Evolutionary conservation across 2,888 invertebrate species (phyloP).

Genomic region (Drosophila meridiana): DNA sequence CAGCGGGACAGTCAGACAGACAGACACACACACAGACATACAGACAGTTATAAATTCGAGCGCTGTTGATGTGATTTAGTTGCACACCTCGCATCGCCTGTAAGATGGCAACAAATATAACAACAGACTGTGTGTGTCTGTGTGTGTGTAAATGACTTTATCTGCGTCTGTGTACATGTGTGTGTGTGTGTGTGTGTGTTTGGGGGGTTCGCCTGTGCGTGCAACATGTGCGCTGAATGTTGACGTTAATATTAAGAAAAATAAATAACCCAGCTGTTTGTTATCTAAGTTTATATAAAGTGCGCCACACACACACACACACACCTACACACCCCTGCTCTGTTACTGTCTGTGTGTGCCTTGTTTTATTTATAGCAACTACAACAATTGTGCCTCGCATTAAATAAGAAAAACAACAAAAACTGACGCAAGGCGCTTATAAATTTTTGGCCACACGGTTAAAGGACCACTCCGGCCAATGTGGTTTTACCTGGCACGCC

Average conservation of each 20-base stretch:
- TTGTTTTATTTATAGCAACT: constrained; percentile 79
- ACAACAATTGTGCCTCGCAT: constrained; percentile 73
- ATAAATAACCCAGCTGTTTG: constrained; percentile 80
- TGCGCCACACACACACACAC: constrained; percentile 47
- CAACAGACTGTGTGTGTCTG: constrained; percentile 40
- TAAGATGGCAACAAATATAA: constrained; percentile 78
- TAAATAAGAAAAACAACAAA: constrained; percentile 70
- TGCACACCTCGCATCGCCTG: constrained; percentile 80
- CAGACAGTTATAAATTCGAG: constrained; percentile 75
- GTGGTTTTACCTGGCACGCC: constrained; percentile 23
- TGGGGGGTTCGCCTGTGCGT: constrained; percentile 63
- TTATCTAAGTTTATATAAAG: constrained; percentile 79
- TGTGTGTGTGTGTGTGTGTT: constrained; percentile 45
- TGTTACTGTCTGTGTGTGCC: constrained; percentile 4
- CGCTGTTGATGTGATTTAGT: constrained; percentile 80
- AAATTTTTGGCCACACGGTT: constrained; percentile 69
- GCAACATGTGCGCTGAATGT: constrained; percentile 81
- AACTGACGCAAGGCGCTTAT: constrained; percentile 71
- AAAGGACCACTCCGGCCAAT: constrained; percentile 28
- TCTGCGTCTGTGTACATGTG: constrained; percentile 53
- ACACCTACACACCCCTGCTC: constrained; percentile 14
- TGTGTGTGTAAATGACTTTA: constrained; percentile 76
- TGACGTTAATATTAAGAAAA: constrained; percentile 81
- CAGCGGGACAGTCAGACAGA: constrained; percentile 22
- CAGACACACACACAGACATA: constrained; percentile 6